Percentiles rank a stretch among this genome's conserved stretches.
phyloP scores from a whole-genome alignment of 1,140 invertebrate species.

The Orchesella cincta region DNA sequence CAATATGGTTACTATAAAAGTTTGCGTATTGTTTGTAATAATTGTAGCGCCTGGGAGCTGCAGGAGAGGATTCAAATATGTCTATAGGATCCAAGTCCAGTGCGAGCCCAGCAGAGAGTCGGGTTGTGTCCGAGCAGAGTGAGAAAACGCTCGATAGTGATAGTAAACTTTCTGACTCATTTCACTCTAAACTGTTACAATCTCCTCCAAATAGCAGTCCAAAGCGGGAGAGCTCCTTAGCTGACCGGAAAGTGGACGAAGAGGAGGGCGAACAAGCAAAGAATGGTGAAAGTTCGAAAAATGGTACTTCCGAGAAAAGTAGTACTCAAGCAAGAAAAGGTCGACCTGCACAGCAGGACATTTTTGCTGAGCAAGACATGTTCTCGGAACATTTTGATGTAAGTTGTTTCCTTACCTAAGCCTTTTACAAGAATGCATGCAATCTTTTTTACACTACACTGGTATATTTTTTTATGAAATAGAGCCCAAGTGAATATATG shows the following conservation, averaged over 20 bases:
- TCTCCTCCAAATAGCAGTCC: conserved; percentile 54
- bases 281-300: conserved; percentile 36
- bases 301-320: conserved; percentile 42
- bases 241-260: not conserved
- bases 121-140: conserved; percentile 54
- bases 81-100: conserved; percentile 55
- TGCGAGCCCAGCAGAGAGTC: conserved; percentile 53
- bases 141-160: conserved; percentile 57
- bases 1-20: too few species aligned
- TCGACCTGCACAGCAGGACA: conserved; percentile 65
- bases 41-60: conserved; percentile 62
- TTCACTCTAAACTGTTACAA: conserved; percentile 51
- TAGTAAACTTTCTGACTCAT: conserved; percentile 51
- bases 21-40: not conserved
- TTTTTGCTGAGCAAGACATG: conserved; percentile 86
- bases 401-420: conserved; percentile 62
- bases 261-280: not conserved
- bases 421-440: conserved; percentile 2
- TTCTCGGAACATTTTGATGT: conserved; percentile 82
- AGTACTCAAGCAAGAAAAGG: conserved; percentile 59
- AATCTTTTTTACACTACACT: conserved; percentile 38
- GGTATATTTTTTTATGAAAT: too few species aligned
- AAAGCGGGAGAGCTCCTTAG: conserved; percentile 21
- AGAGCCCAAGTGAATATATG: conserved; percentile 68
- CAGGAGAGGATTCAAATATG: conserved; percentile 65